Base-by-base conservation (phyloP, 1,140 invertebrate genomes). In the Drosophila ironensis region DNA sequence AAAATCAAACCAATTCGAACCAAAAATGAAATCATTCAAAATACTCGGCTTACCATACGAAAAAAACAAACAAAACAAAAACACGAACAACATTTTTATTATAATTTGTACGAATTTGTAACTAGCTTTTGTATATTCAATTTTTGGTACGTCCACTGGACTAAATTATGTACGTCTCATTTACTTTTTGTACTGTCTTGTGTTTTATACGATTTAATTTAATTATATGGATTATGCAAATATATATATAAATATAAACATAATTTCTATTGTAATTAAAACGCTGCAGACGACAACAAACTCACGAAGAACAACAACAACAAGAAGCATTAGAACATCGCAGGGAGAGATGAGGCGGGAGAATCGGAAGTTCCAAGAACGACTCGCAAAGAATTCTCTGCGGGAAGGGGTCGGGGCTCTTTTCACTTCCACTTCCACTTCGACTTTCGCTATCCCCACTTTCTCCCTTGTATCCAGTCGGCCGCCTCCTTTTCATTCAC, bases 261-360 rank as follows among this genome's bases (percentile, higher is more conserved):
- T 84, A 67, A 78, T 78, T 82, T 78, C 38, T 73, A 84, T 44
- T 82, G 78, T 82, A 82, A 82, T 84, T 82, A 84, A 60, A 60
- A 84, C 52, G 78, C 80, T 84, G 78, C 78, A 63, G 56, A 63
- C 47, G 76, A 72, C 27, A 30, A 30, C 28, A 61, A 63, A 54
- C 63, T 67, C 64, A 69, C 48, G 48, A 27, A 30, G 51, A 52
- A 73, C 50, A 74, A n/a, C 48, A 33, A 52, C 19, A 35, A 47
- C 35, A 69, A 68, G 17, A 57, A 67, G 27, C 57, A n/a, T n/a
- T n/a, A n/a, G n/a, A n/a, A n/a, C n/a, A n/a, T n/a, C n/a, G n/a
- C 30, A 44, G 48, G 66, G 53, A 50, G 57, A 50, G 57, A 45
- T 41, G 30, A 67, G 53, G 27, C 60, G 30, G 44, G 19, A 54